Evolutionary conservation across 1,140 invertebrate genomes (phyloP), one percentile per base, ranked within the genome.

Genomic region (Cherax quadricarinatus): DNA sequence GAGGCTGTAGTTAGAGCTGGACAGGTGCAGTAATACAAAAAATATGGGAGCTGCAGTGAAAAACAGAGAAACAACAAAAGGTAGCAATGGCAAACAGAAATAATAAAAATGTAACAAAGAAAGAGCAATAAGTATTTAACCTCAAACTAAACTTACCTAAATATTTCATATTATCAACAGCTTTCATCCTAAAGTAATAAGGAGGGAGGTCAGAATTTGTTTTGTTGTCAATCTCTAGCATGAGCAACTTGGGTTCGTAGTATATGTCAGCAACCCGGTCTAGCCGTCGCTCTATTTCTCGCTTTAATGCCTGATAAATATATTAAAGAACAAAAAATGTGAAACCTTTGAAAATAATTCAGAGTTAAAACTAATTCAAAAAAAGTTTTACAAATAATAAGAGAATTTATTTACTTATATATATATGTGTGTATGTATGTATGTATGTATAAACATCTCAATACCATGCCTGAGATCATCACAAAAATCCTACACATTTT

Each of bases 111-210:
- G 2, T 41, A 41, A 41, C 30, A 41, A 41, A 41, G 30, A 2
- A 41, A 41, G 30, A 41, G 30, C 30, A 66, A 66, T 66, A 66
- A 66, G 18, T 66, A 57, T 66, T 21, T 66, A 18, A 66, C 5
- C 3, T 10, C 16, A 18, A 21, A 14, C 62, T 18, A 66, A 87
- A 91, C 89, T 80, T 49, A 91, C 89, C 89, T 30, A 91, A 62
- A 79, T 91, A 91, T 49, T 91, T 91, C 89, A 91, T 91, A 51
- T 91, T 91, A 62, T 91, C 89, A 48, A 91, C 82, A 12, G 89
- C 89, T 80, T 91, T 91, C 89, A 91, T 91, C 21, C 89, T 41
- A 24, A 86, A 91, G 75, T 91, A 91, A 86, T 91, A 91, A 48
- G 89, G 82, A 14, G 83, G 89, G 3, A 86, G 82, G 21, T 85